A percentile compares a stretch with the other conserved stretches of the same genome.
These are phyloP conservation scores for Danio tinwini DNA, from an alignment of 2,797 vertebrate species.

Conservation along the genomic window DNA sequence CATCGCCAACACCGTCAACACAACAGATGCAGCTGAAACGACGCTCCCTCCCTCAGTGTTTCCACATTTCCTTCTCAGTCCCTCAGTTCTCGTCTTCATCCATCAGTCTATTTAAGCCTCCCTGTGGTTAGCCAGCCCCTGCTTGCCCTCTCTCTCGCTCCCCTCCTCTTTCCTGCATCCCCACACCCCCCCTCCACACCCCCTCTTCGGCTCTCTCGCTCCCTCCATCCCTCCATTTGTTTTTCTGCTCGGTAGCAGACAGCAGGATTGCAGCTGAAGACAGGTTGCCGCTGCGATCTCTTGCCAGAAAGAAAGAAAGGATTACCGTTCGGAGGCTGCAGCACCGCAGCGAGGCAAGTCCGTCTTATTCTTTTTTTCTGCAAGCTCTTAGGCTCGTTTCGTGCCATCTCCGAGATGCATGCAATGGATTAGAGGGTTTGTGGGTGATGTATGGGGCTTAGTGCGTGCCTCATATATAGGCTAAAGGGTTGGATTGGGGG, in stretches of 20 bases:
- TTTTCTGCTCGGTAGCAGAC: constrained; percentile 58
- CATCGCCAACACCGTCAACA: constrained; percentile 67
- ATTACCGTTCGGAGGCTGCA: constrained; percentile 78
- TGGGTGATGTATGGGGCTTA: constrained; percentile 37
- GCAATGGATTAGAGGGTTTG: constrained; percentile 37
- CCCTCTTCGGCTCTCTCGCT: constrained; percentile 45
- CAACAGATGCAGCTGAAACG: constrained; percentile 63
- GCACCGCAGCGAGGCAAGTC: constrained; percentile 85
- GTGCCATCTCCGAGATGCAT: constrained; percentile 19
- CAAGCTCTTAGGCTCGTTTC: constrained; percentile 37
- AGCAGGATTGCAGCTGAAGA: constrained; percentile 73
- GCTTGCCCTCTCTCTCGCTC: constrained; percentile 72
- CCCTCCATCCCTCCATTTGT: constrained; percentile 43
- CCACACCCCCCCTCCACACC: constrained; percentile 64
- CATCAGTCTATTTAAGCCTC: constrained; percentile 78
- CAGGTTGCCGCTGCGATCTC: constrained; percentile 69
- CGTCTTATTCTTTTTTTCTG: constrained; percentile 64
- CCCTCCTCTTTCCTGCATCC: constrained; percentile 67
- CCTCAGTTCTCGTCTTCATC: constrained; percentile 64
- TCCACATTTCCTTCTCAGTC: constrained; percentile 39
- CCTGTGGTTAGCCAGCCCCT: constrained; percentile 78
- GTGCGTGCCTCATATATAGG: constrained; percentile 69
- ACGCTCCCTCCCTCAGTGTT: constrained; percentile 46
- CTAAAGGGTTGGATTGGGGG: constrained; percentile 73
- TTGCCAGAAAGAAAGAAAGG: constrained; percentile 74